Base-by-base conservation (phyloP, 1,140 invertebrate species). In the Aricia agestis region DNA sequence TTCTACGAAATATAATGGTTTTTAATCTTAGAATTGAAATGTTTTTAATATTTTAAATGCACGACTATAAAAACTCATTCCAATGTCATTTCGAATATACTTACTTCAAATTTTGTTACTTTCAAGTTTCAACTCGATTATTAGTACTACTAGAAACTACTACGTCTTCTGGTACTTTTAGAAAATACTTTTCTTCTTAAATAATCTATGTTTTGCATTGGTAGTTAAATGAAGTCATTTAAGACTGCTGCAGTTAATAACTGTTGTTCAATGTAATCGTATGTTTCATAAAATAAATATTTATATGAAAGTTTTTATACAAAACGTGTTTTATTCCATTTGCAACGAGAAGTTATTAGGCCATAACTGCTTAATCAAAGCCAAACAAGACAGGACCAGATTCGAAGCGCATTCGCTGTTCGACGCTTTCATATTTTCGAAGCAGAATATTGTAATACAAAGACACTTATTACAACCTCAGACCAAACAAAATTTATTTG, bases 271-370 rank as follows among this genome's bases (percentile, higher is more conserved):
- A 63, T 19, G 19, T 63, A 63, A 63, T 63, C 10, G 10, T 25
- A 63, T 63, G 18, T 63, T 63, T 63, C 59, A 9, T 18, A 63
- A 63, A 63, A 63, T 63, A 63, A 63, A 63, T 63, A 63, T 63
- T 63, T 63, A 63, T 63, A 63, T 63, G 36, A 25, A 63, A 19
- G 59, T 7, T 63, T 63, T 63, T 63, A 19, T 63, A 63, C 10
- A 63, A 63, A 11, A 63, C 17, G 10, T 63, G 59, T 63, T 63
- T 63, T 63, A 63, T 63, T 63, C 10, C 1, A 17, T 59, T 59
- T 59, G 11, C 6, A 52, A 11, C 11, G n/a, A n/a, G n/a, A n/a
- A n/a, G n/a, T n/a, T 52, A 52, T 11, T 25, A 25, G 11, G 45
- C 45, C 9, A 13, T 9, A 13, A 6, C 45, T 42, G 6, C 6